phyloP scores from a whole-genome alignment of 2,888 invertebrate species.

The Ganaspis brasiliensis region DNA sequence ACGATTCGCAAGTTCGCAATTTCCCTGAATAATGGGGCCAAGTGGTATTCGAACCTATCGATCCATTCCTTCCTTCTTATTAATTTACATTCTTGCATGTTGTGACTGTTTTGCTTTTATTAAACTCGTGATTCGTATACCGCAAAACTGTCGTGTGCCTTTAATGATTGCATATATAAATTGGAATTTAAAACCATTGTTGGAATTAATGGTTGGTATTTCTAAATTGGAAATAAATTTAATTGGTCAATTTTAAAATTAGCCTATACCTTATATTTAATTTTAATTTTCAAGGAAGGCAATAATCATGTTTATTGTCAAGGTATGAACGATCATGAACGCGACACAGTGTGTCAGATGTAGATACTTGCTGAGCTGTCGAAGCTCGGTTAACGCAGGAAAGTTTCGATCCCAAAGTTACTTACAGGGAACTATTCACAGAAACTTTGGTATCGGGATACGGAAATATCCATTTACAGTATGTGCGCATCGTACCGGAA shows the following conservation, averaged over 20 bases:
- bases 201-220: too few relatives aligned
- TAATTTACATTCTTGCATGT: constrained; percentile 27
- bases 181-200: too few relatives aligned
- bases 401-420: constrained; percentile 32
- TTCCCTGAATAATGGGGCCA: constrained; percentile 35
- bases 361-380: constrained; percentile 28
- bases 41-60: constrained; percentile 26
- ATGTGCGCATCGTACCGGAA: constrained; percentile 40
- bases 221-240: too few relatives aligned
- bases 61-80: constrained; percentile 3
- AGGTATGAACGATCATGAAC: constrained; percentile 2
- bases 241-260: too few relatives aligned
- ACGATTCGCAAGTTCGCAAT: constrained; percentile 41
- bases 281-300: too few relatives aligned
- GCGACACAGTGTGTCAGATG: background rate
- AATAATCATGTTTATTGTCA: background rate
- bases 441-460: constrained; percentile 37
- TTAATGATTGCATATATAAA: too few relatives aligned
- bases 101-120: background rate
- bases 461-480: constrained; percentile 37
- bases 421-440: constrained; percentile 27
- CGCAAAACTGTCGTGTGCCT: too few relatives aligned
- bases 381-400: constrained; percentile 32
- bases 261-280: too few relatives aligned
- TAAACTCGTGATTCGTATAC: background rate